Base-by-base conservation (phyloP, 2,888 invertebrate genomes). In the Diadegma fenestrale region DNA sequence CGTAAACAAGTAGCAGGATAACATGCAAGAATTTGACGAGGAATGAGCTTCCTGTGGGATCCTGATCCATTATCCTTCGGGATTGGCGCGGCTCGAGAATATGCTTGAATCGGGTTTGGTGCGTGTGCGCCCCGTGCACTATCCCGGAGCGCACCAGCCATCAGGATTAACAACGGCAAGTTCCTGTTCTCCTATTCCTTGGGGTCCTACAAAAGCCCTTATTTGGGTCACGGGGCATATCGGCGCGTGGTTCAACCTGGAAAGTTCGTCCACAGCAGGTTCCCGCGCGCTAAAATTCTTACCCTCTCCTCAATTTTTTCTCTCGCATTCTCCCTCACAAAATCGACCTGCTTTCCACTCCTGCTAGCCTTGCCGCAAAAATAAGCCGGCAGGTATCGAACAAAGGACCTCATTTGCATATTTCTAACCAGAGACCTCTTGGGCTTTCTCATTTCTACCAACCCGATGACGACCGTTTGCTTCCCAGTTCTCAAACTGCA, bases 121-220 rank as follows among this genome's bases (percentile, higher is more conserved):
- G 89, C 90, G 88, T 88, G 86, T 78, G 81, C 81, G 51, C 58
- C 79, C 43, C 43, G 12, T 45, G 22, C 69, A 17, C 58, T 33
- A 64, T 69, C 66, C 37, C 30, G 88, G 88, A 88, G 88, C 88
- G 88, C 80, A 77, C 75, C 77, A 79, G 83, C 69, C 63, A 48
- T 33, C 76, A 85, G 85, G 54, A 30, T 71, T 58, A 58, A 88
- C 89, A 80, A 51, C 66, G 12, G 3, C 58, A 48, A 54, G 33
- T 68, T 90, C 83, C 91, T 94, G 90, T 81, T 92, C 90, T 91
- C 94, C 94, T 93, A 92, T 84, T 94, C 89, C 58, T 80, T 84
- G 90, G 92, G 93, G 92, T 94, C 93, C 93, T 93, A 93, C 92
- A 91, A 93, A 94, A 94, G 93, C 93, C 93, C 93, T 94, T 94